These are phyloP conservation scores for Ceratina japonica DNA, from an alignment of 1,140 invertebrate genomes.

Conservation along the genomic window DNA sequence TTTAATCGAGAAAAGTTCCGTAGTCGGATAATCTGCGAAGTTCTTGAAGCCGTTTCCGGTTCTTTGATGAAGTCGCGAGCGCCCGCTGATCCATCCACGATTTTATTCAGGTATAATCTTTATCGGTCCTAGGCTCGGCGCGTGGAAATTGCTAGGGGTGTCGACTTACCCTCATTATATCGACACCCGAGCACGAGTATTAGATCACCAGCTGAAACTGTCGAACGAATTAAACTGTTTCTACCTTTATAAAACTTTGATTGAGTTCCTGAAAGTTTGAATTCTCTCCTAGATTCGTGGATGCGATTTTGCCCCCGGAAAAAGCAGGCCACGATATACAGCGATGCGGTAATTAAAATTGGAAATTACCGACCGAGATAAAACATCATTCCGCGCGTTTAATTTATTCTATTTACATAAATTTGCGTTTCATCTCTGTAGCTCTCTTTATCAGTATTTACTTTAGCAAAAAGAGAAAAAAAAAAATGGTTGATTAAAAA, in stretches of 20 bases:
- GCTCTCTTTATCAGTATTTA: no score
- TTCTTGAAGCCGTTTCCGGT: constrained; percentile 34
- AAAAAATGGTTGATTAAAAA: not conserved
- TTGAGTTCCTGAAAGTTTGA: constrained; percentile 1
- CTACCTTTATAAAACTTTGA: constrained; percentile 22
- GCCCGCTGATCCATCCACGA: constrained; percentile 18
- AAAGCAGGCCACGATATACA: not conserved
- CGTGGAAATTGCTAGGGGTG: not conserved
- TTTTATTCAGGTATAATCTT: constrained; percentile 38
- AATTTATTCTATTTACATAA: not conserved
- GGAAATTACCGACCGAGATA: not conserved
- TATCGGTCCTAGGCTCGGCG: not conserved
- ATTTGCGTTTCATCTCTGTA: no score
- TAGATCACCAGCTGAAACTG: not conserved
- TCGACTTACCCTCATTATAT: not conserved
- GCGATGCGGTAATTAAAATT: not conserved
- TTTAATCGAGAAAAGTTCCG: constrained; percentile 36
- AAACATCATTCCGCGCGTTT: no score
- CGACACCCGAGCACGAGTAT: no score
- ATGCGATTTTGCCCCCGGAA: not conserved
- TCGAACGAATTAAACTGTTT: not conserved
- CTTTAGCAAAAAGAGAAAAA: no score
- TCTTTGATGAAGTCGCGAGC: constrained; percentile 26
- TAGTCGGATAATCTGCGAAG: constrained; percentile 26
- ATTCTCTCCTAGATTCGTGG: not conserved